Conservation (phyloP, 2,113 vertebrate genomes). For the Rattus rattus region DNA sequence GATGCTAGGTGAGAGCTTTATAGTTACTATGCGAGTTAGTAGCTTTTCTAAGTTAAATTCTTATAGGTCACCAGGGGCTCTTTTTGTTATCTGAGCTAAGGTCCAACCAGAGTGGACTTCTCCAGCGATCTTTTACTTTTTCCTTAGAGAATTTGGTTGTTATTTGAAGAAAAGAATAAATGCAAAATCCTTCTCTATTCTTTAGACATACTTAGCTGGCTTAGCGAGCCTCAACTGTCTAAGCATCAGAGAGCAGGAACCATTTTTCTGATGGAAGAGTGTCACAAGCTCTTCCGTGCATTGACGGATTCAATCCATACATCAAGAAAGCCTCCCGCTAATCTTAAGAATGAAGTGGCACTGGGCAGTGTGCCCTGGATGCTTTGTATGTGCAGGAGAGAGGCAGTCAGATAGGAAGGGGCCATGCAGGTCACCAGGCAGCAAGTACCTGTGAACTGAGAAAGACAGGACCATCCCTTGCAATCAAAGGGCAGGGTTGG, state of each 20-base stretch:
- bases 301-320: background rate
- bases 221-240: background rate
- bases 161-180: constrained; percentile 1
- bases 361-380: background rate
- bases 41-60: background rate
- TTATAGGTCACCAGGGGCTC: background rate
- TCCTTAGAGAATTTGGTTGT: background rate
- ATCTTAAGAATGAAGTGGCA: background rate
- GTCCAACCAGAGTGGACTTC: background rate
- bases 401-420: background rate
- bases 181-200: background rate
- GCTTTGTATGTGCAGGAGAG: background rate
- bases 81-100: background rate
- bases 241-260: background rate
- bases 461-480: too few species aligned
- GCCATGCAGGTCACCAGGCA: background rate
- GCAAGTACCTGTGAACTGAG: background rate
- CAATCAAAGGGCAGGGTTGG: background rate
- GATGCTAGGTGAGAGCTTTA: background rate
- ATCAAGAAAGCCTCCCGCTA: background rate
- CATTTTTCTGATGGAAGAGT: background rate
- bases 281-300: background rate
- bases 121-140: background rate
- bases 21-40: background rate
- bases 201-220: background rate